Percentiles rank a stretch among this genome's conserved stretches.
These are phyloP conservation scores for Diaprepes abbreviatus DNA, from an alignment of 2,888 invertebrate species.

Conservation along the genomic window DNA sequence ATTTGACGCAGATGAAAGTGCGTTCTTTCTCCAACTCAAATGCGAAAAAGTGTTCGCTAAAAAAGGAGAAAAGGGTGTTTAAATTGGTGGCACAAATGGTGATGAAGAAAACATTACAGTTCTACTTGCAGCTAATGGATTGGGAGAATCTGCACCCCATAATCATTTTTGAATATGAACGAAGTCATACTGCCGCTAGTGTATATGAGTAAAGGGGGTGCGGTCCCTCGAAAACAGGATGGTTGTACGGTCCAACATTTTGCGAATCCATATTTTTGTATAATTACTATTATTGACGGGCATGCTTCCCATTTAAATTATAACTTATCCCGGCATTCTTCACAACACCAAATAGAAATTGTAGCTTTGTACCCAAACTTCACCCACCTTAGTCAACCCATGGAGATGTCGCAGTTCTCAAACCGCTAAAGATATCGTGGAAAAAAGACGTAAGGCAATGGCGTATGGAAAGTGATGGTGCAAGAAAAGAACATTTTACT, in stretches of 20 bases:
- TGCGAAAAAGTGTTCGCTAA: slow-evolving; percentile 40
- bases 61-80: slow-evolving; percentile 39
- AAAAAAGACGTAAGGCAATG: too few species aligned
- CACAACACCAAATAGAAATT: too few species aligned
- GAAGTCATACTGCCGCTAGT: not conserved
- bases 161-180: slow-evolving; percentile 4
- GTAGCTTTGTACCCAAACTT: too few species aligned
- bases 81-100: slow-evolving; percentile 35
- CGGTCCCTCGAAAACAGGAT: slow-evolving; percentile 10
- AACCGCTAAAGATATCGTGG: too few species aligned
- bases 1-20: slow-evolving; percentile 26
- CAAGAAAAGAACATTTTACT: too few species aligned
- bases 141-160: slow-evolving; percentile 26
- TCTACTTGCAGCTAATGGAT: slow-evolving; percentile 24
- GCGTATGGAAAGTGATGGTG: too few species aligned
- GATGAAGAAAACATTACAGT: slow-evolving; percentile 40
- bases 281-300: too few species aligned
- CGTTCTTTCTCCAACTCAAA: slow-evolving; percentile 51
- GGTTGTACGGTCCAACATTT: slow-evolving; percentile 8
- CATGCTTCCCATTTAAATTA: too few species aligned
- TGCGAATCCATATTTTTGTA: too few species aligned
- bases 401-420: too few species aligned
- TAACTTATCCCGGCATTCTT: too few species aligned
- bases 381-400: too few species aligned
- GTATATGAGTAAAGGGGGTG: not conserved